Evolutionary conservation across 2,888 invertebrate species (phyloP).

Genomic region (Heterodera filipjevi): DNA sequence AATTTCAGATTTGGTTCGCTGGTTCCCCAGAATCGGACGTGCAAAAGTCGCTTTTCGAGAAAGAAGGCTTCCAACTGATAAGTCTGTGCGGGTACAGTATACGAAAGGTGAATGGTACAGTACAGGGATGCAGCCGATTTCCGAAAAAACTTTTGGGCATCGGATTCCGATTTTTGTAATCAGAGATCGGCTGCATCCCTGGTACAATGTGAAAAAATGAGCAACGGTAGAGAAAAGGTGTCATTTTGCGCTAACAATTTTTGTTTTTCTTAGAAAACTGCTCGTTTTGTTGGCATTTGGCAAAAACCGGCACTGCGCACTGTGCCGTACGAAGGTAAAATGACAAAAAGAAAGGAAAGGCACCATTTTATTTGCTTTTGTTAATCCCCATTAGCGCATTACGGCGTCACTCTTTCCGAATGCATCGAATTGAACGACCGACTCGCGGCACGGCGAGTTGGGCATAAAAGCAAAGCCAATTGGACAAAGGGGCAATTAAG

Average conservation of each 20-base stretch:
- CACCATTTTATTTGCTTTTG: not conserved
- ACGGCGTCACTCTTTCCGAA: constrained; percentile 58
- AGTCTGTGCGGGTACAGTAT: constrained; percentile 58
- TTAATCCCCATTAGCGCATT: constrained; percentile 48
- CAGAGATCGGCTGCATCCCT: too few relatives aligned
- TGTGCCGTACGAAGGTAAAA: constrained; percentile 50
- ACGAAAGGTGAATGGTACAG: not conserved
- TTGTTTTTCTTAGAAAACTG: constrained; percentile 38
- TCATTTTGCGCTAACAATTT: not conserved
- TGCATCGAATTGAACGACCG: constrained; percentile 55
- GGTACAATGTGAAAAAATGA: too few relatives aligned
- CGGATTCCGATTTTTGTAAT: too few relatives aligned
- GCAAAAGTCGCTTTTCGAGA: constrained; percentile 55
- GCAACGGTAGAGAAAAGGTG: too few relatives aligned
- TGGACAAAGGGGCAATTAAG: constrained; percentile 32
- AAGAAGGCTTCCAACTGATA: constrained; percentile 56
- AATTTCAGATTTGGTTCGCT: constrained; percentile 63
- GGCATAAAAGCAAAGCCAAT: not conserved
- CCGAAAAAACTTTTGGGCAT: not conserved
- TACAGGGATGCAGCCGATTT: not conserved
- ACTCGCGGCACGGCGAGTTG: constrained; percentile 22
- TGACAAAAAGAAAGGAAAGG: not conserved
- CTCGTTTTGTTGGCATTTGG: constrained; percentile 61
- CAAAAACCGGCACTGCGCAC: constrained; percentile 51
- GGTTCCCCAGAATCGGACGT: constrained; percentile 59